Percentiles rank a stretch among this genome's conserved stretches.
phyloP scores from a whole-genome alignment of 2,888 invertebrate species.

The Nomada fucata region DNA sequence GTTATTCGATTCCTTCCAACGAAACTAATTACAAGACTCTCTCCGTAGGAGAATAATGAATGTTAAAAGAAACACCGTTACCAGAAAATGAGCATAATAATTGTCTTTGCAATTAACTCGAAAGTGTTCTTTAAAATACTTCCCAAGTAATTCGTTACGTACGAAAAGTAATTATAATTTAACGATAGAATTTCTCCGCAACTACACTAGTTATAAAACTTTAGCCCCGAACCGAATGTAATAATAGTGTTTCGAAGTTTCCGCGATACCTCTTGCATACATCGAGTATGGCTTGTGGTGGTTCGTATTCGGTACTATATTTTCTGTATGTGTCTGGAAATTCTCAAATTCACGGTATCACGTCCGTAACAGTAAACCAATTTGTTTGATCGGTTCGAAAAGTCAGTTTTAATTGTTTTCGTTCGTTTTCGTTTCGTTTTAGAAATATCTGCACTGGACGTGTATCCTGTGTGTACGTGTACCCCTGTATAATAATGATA shows the following conservation, averaged over 20 bases:
- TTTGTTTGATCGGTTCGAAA: not conserved
- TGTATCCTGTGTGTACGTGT: conserved; percentile 67
- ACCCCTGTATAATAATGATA: conserved; percentile 59
- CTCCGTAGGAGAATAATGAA: too few relatives aligned
- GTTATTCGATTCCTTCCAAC: too few relatives aligned
- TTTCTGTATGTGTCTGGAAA: not conserved
- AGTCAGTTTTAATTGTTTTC: conserved; percentile 4
- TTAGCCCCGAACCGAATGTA: too few relatives aligned
- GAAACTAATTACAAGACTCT: too few relatives aligned
- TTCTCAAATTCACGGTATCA: conserved; percentile 1
- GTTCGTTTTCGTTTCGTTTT: conserved; percentile 67
- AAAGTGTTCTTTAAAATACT: not conserved
- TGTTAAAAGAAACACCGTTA: too few relatives aligned
- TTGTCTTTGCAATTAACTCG: too few relatives aligned
- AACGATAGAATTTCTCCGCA: not conserved
- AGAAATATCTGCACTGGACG: conserved; percentile 82
- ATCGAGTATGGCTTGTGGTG: not conserved
- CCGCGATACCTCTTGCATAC: too few relatives aligned
- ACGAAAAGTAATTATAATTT: not conserved
- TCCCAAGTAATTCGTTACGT: not conserved
- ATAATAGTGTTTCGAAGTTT: not conserved
- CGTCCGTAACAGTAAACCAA: conserved; percentile 34
- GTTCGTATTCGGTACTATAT: not conserved
- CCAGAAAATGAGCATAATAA: too few relatives aligned
- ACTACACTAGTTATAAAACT: too few relatives aligned